Percentiles rank a stretch among this genome's conserved stretches.
phyloP scores from a whole-genome alignment of 2,113 vertebrate species.

The Bos javanicus region DNA sequence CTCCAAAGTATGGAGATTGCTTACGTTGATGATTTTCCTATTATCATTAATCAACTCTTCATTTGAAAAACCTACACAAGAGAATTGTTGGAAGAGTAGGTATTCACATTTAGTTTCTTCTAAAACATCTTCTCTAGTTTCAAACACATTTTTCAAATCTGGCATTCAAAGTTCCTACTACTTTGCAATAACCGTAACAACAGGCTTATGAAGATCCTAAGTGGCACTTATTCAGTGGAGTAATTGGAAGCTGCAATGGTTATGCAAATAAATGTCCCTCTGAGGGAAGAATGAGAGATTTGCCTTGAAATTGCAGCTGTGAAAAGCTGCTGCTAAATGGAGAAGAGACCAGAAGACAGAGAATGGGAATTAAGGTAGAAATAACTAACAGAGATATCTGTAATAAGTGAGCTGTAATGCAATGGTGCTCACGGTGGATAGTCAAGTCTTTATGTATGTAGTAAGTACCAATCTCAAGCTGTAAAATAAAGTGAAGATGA shows the following conservation, averaged over 20 bases:
- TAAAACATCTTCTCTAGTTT: neutral
- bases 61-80: neutral
- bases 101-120: slow-evolving; percentile 12
- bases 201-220: neutral
- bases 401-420: neutral
- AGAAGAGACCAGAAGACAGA: neutral
- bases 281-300: neutral
- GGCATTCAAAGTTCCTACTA: neutral
- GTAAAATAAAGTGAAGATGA: neutral
- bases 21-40: neutral
- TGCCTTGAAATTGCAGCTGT: neutral
- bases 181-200: neutral
- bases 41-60: neutral
- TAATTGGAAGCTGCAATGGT: neutral
- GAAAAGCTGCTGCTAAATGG: neutral
- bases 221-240: neutral
- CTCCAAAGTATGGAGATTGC: neutral
- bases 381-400: neutral
- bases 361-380: neutral
- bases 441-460: neutral
- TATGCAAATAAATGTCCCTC: neutral
- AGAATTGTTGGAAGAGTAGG: neutral
- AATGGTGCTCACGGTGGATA: neutral
- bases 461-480: neutral
- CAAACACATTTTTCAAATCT: neutral